phyloP scores from a whole-genome alignment of 2,797 vertebrate genomes.

The Rhabdophis nuchalis region DNA sequence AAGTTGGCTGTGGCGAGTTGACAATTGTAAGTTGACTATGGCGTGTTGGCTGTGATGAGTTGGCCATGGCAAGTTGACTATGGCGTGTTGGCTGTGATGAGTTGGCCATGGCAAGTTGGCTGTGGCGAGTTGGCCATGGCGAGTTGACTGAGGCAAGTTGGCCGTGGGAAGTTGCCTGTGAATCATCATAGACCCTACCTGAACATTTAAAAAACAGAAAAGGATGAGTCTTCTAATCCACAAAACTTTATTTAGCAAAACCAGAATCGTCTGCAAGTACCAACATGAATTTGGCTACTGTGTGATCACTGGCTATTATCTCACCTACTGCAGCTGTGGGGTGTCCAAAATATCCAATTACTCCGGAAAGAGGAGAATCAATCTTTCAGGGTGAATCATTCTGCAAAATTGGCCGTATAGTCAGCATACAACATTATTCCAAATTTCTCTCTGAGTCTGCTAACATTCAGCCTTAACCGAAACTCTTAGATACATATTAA shows the following conservation, averaged over 20 bases:
- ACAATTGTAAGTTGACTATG: too few relatives aligned
- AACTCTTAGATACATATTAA: constrained; percentile 28
- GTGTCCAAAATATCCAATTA: constrained; percentile 59
- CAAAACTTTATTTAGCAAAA: constrained; percentile 64
- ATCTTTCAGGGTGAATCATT: constrained; percentile 33
- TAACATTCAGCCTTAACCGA: constrained; percentile 22
- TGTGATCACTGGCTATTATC: constrained; percentile 57
- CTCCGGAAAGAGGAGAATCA: constrained; percentile 30
- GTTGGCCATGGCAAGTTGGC: too few relatives aligned
- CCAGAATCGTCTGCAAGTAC: constrained; percentile 58
- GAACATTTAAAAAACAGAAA: constrained; percentile 55
- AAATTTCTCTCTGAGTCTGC: constrained; percentile 16
- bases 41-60: too few relatives aligned
- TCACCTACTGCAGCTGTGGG: constrained; percentile 59
- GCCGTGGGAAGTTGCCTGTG: too few relatives aligned
- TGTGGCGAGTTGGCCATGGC: too few relatives aligned
- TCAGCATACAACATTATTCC: constrained; percentile 22
- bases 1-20: too few relatives aligned
- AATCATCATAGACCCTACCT: background rate
- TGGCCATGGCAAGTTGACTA: too few relatives aligned
- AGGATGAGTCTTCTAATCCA: constrained; percentile 53
- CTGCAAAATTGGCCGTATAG: constrained; percentile 47
- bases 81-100: too few relatives aligned
- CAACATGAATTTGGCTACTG: constrained; percentile 59
- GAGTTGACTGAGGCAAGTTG: too few relatives aligned